Percentiles rank a stretch among this genome's conserved stretches.
These are phyloP conservation scores for Anguilla rostrata DNA, from an alignment of 2,113 vertebrate genomes.

Conservation along the genomic window DNA sequence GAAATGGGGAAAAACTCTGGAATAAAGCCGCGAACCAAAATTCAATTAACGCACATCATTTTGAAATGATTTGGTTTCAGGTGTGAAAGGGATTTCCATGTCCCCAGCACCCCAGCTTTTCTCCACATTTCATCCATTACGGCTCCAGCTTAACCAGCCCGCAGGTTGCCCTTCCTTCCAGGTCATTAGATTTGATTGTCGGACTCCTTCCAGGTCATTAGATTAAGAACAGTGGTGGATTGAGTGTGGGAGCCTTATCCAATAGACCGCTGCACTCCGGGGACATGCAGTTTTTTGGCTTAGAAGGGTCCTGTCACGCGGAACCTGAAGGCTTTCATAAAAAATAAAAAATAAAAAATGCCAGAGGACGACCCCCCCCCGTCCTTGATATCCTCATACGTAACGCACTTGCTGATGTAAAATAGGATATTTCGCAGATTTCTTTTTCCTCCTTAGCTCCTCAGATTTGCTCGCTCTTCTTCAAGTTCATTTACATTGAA, in stretches of 20 bases:
- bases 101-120: neutral
- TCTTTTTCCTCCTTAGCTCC: neutral
- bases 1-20: neutral
- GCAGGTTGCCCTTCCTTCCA: conserved; percentile 6
- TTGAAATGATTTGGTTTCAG: neutral
- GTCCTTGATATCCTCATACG: neutral
- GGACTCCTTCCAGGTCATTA: conserved; percentile 16
- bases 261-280: conserved; percentile 4
- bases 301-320: conserved; percentile 3
- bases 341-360: neutral
- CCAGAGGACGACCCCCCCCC: neutral
- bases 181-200: conserved; percentile 20
- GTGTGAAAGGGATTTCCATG: neutral
- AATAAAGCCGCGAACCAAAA: neutral
- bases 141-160: conserved; percentile 5
- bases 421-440: neutral
- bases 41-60: neutral
- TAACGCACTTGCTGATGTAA: neutral
- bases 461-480: neutral
- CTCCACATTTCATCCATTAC: neutral
- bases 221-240: conserved; percentile 15
- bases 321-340: conserved; percentile 20
- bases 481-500: neutral
- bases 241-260: conserved; percentile 2
- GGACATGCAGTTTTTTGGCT: conserved; percentile 18